Percentiles rank a stretch among this genome's conserved stretches.
These are phyloP conservation scores for Tillus elongatus DNA, from an alignment of 2,888 invertebrate species.

Conservation along the genomic window DNA sequence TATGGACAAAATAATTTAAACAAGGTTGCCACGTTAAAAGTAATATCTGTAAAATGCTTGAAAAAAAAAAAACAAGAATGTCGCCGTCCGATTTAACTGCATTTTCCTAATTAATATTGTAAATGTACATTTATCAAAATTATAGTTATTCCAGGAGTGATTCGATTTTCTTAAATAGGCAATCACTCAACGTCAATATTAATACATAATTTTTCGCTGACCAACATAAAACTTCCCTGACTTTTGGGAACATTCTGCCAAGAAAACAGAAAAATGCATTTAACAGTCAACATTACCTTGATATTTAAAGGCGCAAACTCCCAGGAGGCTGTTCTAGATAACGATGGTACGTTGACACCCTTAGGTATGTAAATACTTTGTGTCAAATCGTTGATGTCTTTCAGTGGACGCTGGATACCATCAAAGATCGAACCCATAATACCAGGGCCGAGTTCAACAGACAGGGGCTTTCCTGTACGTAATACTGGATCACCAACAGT, in stretches of 20 bases:
- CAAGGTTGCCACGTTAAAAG: too few relatives aligned
- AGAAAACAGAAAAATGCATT: neutral
- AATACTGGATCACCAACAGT: constrained; percentile 99
- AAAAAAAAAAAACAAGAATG: too few relatives aligned
- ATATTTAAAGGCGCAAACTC: constrained; percentile 83
- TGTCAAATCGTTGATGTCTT: constrained; percentile 89
- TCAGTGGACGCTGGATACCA: constrained; percentile 97
- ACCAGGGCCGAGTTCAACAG: constrained; percentile 97
- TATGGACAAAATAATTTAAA: too few relatives aligned
- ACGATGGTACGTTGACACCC: constrained; percentile 90
- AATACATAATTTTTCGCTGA: neutral
- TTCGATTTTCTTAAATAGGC: too few relatives aligned
- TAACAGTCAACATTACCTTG: constrained; percentile 47
- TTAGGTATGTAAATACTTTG: constrained; percentile 99
- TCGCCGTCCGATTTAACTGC: too few relatives aligned
- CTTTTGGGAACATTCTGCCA: neutral
- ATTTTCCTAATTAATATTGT: too few relatives aligned
- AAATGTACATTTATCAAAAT: too few relatives aligned
- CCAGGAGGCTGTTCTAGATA: constrained; percentile 77
- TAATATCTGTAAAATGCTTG: too few relatives aligned
- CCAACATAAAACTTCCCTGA: too few relatives aligned
- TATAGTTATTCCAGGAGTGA: too few relatives aligned
- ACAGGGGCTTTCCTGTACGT: constrained; percentile 96
- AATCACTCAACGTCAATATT: too few relatives aligned
- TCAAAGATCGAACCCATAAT: constrained; percentile 99